Conservation (phyloP, 2,888 invertebrate genomes). For the Belgica antarctica region DNA sequence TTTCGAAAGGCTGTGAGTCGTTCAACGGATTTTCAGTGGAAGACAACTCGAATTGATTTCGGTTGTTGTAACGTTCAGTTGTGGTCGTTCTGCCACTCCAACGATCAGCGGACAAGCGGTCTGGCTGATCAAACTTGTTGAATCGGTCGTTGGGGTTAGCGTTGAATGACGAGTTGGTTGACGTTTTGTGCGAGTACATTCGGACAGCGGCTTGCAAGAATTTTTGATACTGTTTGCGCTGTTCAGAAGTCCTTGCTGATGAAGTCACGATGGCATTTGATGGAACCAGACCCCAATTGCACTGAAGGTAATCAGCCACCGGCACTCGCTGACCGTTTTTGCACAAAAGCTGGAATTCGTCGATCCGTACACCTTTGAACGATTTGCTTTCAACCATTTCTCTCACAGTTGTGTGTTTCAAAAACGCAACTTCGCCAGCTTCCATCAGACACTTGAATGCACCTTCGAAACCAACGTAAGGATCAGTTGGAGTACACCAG, state of each 20-base stretch:
- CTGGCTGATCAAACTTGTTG: conserved; percentile 21
- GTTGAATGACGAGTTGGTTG: conserved; percentile 41
- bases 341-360: conserved; percentile 78
- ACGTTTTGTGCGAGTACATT: conserved; percentile 54
- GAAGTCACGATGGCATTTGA: conserved; percentile 81
- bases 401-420: conserved; percentile 77
- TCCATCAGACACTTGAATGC: conserved; percentile 83
- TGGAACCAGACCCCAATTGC: conserved; percentile 84
- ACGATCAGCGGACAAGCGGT: conserved; percentile 14
- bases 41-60: conserved; percentile 46
- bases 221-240: conserved; percentile 61
- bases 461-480: conserved; percentile 88
- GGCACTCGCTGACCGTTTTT: conserved; percentile 70
- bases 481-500: conserved; percentile 80
- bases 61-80: conserved; percentile 45
- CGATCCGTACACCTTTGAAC: conserved; percentile 62
- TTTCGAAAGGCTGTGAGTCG: conserved; percentile 55
- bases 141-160: conserved; percentile 33
- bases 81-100: conserved; percentile 27
- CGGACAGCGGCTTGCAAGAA: conserved; percentile 64
- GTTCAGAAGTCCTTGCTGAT: conserved; percentile 63
- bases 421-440: conserved; percentile 85
- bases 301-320: conserved; percentile 67
- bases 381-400: conserved; percentile 66
- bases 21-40: conserved; percentile 31